phyloP scores from a whole-genome alignment of 2,888 invertebrate species.

The Holacanthella duospinosa region DNA sequence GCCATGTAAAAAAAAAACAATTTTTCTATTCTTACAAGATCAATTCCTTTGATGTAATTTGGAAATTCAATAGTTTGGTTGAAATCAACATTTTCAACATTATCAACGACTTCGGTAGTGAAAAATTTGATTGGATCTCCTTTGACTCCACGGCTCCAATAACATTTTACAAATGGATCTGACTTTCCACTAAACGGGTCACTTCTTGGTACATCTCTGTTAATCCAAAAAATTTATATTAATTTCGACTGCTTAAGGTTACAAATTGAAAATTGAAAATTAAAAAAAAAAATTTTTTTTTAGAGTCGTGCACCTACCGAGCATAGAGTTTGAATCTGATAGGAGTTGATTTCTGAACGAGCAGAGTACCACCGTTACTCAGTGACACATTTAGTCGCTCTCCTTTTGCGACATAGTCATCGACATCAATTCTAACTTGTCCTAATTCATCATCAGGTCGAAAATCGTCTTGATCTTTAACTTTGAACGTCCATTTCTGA shows the following conservation, averaged over 20 bases:
- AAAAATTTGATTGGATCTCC: constrained; percentile 8
- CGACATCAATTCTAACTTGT: constrained; percentile 27
- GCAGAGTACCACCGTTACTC: constrained; percentile 22
- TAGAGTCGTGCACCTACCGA: not conserved
- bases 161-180: constrained; percentile 5
- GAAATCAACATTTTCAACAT: constrained; percentile 35
- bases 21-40: constrained; percentile 18
- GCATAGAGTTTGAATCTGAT: constrained; percentile 18
- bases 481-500: constrained; percentile 31
- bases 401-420: constrained; percentile 28
- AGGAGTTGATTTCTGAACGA: constrained; percentile 29
- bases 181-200: constrained; percentile 3
- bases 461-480: constrained; percentile 27
- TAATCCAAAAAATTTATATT: too few species aligned
- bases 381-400: constrained; percentile 25
- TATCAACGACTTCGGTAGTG: constrained; percentile 18
- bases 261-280: not conserved
- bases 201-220: constrained; percentile 1
- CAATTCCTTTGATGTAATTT: constrained; percentile 33
- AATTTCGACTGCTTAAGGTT: not conserved
- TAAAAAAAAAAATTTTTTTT: not conserved
- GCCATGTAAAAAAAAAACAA: too few species aligned
- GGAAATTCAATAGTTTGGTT: constrained; percentile 31
- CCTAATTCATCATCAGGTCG: constrained; percentile 30
- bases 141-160: constrained; percentile 5